Base-by-base conservation (phyloP, 92 coral and sea anemone species). In the Epizoanthus fatuus region DNA sequence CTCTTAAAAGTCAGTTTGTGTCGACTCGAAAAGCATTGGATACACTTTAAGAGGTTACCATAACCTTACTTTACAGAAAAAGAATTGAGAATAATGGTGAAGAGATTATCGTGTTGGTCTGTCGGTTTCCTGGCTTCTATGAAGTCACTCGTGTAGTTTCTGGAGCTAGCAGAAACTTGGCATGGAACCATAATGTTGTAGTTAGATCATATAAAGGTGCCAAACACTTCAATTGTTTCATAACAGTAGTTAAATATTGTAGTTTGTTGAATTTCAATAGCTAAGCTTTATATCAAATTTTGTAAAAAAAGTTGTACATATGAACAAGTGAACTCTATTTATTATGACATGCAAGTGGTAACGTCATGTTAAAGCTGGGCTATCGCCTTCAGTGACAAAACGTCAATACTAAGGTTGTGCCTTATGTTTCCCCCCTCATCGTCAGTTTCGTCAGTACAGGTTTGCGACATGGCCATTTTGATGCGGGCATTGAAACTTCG, bases 281-380 rank as follows among this genome's bases (percentile, higher is more conserved):
- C 60, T 47, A 72, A 47, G 57, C 12, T 77, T 76, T 77, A 62
- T 77, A 62, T 60, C 11, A 77, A 75, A 70, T 60, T 77, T 77
- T 77, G 70, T 77, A 74, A 51, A 74, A 76, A 60, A 77, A 77
- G 63, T 39, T 77, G 82, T 77, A 77, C 5, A 77, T 77, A 75
- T 52, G 15, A 77, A 54, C 49, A 77, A 60, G 70, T 45, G 20
- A 75, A 75, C 81, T 37, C 17, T 77, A 77, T 77, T 77, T 77
- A 77, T 77, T 77, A 74, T 45, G 64, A 60, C 57, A 77, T 62
- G 39, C 82, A 42, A 75, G 82, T 77, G 9, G 55, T 60, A 60
- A 56, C 45, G 39, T 19, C 63, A 54, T 47, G 32, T 74, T 16
- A 11, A 69, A 69, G 74, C 40, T 40, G 22, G 40, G n/a, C 49